phyloP scores from a whole-genome alignment of 2,113 vertebrate species.

The Zosterops hypoxanthus region DNA sequence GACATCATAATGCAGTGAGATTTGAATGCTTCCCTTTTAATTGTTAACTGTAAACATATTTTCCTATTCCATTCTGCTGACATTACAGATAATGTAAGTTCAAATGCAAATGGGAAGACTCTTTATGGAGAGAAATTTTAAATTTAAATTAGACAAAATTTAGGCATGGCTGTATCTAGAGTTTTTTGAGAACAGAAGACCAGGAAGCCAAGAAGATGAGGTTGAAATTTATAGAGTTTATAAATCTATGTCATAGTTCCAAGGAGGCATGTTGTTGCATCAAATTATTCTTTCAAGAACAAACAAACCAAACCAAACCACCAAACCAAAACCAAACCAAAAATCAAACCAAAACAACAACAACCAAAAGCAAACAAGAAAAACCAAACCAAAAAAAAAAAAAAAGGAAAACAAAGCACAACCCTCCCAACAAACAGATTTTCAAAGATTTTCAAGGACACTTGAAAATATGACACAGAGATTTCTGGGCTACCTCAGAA shows the following conservation, averaged over 20 bases:
- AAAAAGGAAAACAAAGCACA: not conserved
- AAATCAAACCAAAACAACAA: not conserved
- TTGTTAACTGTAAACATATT: not conserved
- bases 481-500: not conserved
- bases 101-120: not conserved
- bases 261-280: not conserved
- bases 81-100: not conserved
- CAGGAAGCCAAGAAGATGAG: not conserved
- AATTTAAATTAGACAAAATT: not conserved
- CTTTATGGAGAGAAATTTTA: not conserved
- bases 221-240: not conserved
- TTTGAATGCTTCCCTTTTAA: not conserved
- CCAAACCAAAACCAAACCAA: not conserved
- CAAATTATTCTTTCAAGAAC: not conserved
- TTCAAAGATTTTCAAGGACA: not conserved
- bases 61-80: not conserved
- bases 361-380: not conserved
- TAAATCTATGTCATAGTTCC: not conserved
- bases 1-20: not conserved
- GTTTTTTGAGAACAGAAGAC: not conserved
- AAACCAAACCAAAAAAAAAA: not conserved
- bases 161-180: not conserved
- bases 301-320: not conserved
- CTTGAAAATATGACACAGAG: not conserved
- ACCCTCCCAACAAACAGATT: rapidly evolving